phyloP scores from a whole-genome alignment of 1,140 invertebrate species.

The Drosophila kikkawai region DNA sequence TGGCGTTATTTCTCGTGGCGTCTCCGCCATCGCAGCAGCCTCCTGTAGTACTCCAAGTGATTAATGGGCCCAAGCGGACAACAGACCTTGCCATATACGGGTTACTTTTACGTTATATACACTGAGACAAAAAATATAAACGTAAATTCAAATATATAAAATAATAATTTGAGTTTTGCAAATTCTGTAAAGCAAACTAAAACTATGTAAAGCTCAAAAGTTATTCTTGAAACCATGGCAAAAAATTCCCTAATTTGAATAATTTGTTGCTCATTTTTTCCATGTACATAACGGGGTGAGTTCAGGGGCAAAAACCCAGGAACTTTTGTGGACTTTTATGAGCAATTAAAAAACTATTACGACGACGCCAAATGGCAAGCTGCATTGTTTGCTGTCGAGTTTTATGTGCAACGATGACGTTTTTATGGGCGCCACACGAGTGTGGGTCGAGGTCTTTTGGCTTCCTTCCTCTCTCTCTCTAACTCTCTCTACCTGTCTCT shows the following conservation, averaged over 20 bases:
- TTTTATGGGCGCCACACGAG: slow-evolving; percentile 70
- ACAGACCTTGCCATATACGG: slow-evolving; percentile 54
- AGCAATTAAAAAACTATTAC: slow-evolving; percentile 79
- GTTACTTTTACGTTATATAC: slow-evolving; percentile 16
- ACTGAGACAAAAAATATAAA: neutral
- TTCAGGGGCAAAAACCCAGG: slow-evolving; percentile 3
- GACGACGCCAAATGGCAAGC: slow-evolving; percentile 40
- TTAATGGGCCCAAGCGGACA: slow-evolving; percentile 59
- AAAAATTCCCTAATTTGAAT: neutral
- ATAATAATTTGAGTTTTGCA: too few relatives aligned
- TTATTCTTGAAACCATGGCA: neutral
- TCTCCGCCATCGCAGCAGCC: slow-evolving; percentile 9
- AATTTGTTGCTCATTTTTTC: neutral
- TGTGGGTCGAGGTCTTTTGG: slow-evolving; percentile 48
- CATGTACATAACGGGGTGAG: neutral
- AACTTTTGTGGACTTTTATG: slow-evolving; percentile 62
- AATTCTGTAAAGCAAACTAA: neutral
- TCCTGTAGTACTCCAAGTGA: slow-evolving; percentile 42
- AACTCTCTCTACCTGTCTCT: slow-evolving; percentile 2
- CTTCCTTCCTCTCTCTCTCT: neutral
- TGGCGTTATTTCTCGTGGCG: slow-evolving; percentile 56
- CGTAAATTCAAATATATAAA: neutral
- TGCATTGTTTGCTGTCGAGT: slow-evolving; percentile 49
- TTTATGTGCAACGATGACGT: slow-evolving; percentile 67
- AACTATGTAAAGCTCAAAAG: neutral